Base-by-base conservation (phyloP, 2,113 vertebrate species). In the Ranitomeya imitator region DNA sequence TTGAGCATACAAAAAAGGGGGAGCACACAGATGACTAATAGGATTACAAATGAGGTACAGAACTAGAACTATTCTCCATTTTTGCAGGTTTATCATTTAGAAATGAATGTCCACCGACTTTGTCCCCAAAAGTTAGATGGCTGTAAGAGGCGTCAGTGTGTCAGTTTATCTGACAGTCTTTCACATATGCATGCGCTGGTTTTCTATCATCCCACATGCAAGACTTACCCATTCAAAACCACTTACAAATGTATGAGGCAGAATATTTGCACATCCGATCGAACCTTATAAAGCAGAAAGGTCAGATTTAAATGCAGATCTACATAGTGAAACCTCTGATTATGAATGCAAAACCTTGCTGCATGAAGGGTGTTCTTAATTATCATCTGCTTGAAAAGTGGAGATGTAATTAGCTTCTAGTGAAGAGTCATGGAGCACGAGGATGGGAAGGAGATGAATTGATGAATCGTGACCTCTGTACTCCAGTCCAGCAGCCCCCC, bases 271-370 rank as follows among this genome's bases (percentile, higher is more conserved):
- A 82, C 63, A 74, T 71, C 18, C 51, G 65, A 82, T 23, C 19
- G 26, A 21, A 37, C 37, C 78, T 82, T 23, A 54, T 45, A 57
- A 82, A 82, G 79, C 52, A 73, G 37, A 88, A 88, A 88, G 86
- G 86, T 88, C 86, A 88, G 86, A 88, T 74, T 71, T 73, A 88
- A 81, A 88, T 74, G 59, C 78, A 61, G 79, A 88, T 88, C 67
- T 82, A 73, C 79, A 88, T 71, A 88, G 65, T 60, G 11, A 82
- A 81, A 51, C 31, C 52, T 12, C 21, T 51, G 77, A 74, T 73
- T 82, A 88, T 81, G 65, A 79, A 82, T 82, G 52, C 65, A 82
- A 60, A 45, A 52, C 10, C 86, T 54, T 60, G 51, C 86, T 61
- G 55, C 78, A 82, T 23, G 23, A 73, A 80, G 55, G 51, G 79